Percentiles rank a stretch among this genome's conserved stretches.
phyloP scores from a whole-genome alignment of 2,797 vertebrate species.

The Vespertilio murinus region DNA sequence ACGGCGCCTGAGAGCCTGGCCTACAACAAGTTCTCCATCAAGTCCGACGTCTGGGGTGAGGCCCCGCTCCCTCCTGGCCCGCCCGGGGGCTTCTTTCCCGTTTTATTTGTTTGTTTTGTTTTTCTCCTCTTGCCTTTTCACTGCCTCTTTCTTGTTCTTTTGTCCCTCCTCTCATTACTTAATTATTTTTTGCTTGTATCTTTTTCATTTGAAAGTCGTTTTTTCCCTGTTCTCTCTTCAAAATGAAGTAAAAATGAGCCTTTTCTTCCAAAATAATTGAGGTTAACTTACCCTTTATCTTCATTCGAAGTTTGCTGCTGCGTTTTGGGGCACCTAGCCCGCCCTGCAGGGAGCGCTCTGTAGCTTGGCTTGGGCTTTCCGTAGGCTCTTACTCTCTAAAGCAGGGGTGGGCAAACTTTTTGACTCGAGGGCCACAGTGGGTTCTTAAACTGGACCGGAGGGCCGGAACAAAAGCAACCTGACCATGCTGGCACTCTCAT shows the following conservation, averaged over 20 bases:
- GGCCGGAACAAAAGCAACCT: no score
- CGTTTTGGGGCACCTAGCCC: background rate
- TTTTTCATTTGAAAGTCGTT: background rate
- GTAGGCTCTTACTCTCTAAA: background rate
- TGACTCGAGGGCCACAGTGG: no score
- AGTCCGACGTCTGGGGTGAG: constrained; percentile 99
- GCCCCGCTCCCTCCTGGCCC: background rate
- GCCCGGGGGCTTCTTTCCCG: rapidly evolving
- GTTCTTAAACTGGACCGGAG: no score
- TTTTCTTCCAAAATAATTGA: background rate
- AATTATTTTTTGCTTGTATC: background rate
- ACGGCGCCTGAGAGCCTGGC: constrained; percentile 98
- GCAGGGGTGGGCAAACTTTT: no score
- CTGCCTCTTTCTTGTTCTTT: background rate
- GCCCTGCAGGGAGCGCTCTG: background rate
- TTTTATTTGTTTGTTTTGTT: background rate
- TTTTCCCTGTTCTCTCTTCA: background rate
- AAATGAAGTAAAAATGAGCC: background rate
- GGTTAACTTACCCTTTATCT: background rate
- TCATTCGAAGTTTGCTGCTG: background rate
- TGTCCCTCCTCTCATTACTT: background rate
- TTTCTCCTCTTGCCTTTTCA: no score
- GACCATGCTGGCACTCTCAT: no score
- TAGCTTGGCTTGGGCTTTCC: background rate
- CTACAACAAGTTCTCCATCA: constrained; percentile 99